phyloP scores from a whole-genome alignment of 2,797 vertebrate species.

The Agapornis canus region DNA sequence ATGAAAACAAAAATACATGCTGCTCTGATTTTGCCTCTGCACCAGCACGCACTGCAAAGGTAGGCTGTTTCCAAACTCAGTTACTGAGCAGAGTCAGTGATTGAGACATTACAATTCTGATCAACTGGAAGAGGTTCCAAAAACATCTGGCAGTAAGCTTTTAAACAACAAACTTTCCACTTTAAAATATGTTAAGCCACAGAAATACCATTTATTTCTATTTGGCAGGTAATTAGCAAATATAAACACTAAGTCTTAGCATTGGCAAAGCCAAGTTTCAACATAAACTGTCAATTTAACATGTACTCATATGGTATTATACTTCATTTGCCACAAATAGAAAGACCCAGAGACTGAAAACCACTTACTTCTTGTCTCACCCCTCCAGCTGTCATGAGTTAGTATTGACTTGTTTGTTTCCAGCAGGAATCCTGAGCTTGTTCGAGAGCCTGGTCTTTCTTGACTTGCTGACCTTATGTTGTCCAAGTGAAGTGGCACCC shows the following conservation, averaged over 20 bases:
- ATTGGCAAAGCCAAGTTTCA: neutral
- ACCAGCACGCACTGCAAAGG: neutral
- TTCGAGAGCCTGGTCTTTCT: conserved; percentile 75
- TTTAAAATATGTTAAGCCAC: neutral
- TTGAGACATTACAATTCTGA: neutral
- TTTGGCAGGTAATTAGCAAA: neutral
- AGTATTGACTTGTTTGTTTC: conserved; percentile 77
- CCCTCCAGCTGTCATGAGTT: conserved; percentile 78
- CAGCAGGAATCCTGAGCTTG: conserved; percentile 70
- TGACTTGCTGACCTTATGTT: conserved; percentile 80
- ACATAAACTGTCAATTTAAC: neutral
- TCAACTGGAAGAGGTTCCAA: neutral
- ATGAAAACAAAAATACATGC: neutral
- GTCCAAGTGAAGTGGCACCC: conserved; percentile 89
- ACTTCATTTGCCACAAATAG: neutral
- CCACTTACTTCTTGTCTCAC: conserved; percentile 85
- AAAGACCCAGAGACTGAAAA: neutral
- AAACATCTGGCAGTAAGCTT: neutral
- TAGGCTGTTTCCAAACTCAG: neutral
- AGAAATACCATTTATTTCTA: neutral
- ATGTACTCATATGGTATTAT: accelerated
- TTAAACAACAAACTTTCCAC: neutral
- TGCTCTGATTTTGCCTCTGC: neutral
- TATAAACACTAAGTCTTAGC: neutral
- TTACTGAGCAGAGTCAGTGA: neutral